These are phyloP conservation scores for Bombus huntii DNA, from an alignment of 1,140 invertebrate species.

Conservation along the genomic window DNA sequence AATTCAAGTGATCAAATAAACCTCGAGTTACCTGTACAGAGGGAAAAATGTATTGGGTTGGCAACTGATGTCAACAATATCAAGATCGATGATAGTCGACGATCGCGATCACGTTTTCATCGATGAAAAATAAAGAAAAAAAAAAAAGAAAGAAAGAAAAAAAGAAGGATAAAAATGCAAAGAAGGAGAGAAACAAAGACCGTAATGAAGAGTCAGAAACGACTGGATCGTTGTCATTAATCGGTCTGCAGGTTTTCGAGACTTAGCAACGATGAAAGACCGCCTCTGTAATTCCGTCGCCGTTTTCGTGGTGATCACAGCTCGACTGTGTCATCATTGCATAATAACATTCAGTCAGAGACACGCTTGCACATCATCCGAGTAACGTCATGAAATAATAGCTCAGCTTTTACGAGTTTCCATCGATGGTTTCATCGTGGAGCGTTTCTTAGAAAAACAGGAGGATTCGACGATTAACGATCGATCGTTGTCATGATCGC, in stretches of 20 bases:
- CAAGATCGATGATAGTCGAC: background rate
- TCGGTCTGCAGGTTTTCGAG: background rate
- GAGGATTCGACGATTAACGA: background rate
- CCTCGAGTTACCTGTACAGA: too few relatives aligned
- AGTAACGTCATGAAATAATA: background rate
- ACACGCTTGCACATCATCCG: background rate
- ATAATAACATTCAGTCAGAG: conserved; percentile 1
- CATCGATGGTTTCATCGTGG: background rate
- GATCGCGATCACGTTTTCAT: background rate
- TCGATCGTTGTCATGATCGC: background rate
- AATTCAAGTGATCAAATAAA: too few relatives aligned
- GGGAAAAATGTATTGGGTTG: too few relatives aligned
- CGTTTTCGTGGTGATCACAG: background rate
- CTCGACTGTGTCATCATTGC: conserved; percentile 14
- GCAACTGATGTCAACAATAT: too few relatives aligned
- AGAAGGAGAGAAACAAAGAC: background rate
- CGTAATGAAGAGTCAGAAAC: background rate
- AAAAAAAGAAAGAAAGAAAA: too few relatives aligned
- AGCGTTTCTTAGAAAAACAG: background rate
- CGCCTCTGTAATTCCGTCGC: conserved; percentile 14
- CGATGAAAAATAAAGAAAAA: background rate
- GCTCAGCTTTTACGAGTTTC: conserved; percentile 8
- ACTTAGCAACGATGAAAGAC: background rate
- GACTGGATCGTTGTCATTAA: background rate
- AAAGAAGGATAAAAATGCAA: background rate